Percentiles rank a stretch among this genome's conserved stretches.
These are phyloP conservation scores for Pseudochirops cupreus DNA, from an alignment of 2,797 vertebrate species.

Conservation along the genomic window DNA sequence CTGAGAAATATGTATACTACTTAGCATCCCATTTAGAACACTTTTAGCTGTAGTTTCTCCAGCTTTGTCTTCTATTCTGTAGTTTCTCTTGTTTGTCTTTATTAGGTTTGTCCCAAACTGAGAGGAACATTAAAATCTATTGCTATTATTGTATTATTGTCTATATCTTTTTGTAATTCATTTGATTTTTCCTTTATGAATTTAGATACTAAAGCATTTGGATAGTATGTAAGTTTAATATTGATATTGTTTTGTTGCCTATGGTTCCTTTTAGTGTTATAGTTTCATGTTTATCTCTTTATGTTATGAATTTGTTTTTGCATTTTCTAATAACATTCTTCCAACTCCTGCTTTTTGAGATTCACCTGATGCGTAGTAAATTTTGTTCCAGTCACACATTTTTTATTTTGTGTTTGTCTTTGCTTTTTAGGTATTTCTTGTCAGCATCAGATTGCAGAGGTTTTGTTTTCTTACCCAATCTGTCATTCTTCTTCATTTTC, in stretches of 20 bases:
- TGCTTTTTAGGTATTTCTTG: not conserved
- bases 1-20: not conserved
- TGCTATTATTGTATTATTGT: not conserved
- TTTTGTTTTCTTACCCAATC: conserved; percentile 1
- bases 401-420: not conserved
- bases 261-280: not conserved
- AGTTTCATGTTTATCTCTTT: not conserved
- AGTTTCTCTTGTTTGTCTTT: not conserved
- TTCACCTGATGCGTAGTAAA: not conserved
- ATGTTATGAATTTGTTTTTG: not conserved
- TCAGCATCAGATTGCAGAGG: not conserved
- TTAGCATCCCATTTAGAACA: not conserved
- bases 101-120: not conserved
- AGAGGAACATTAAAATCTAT: not conserved
- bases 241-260: not conserved
- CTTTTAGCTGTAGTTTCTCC: not conserved
- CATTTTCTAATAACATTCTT: not conserved
- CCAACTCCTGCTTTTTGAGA: not conserved
- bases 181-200: not conserved
- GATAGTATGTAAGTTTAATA: not conserved
- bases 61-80: not conserved
- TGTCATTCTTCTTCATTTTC: not conserved
- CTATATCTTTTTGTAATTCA: not conserved
- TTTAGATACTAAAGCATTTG: not conserved
- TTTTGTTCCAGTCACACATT: not conserved